Base-by-base conservation (phyloP, 2,113 vertebrate genomes). In the Chelonoidis abingdonii region DNA sequence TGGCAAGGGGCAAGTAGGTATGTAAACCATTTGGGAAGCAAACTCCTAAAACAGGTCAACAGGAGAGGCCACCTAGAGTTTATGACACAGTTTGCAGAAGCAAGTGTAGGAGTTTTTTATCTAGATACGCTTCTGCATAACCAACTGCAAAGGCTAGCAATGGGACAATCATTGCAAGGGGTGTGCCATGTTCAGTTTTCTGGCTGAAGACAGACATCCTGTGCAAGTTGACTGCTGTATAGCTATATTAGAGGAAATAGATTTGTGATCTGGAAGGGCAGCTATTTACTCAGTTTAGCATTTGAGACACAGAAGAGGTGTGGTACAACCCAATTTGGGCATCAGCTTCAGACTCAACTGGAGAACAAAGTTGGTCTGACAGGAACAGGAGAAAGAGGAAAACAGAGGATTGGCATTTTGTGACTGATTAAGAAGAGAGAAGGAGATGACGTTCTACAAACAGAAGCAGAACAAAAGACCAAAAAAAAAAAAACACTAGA, bases 81-180 rank as follows among this genome's bases (percentile, higher is more conserved):
- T 49, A 69, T 76, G 25, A 9, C 10, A 10, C 49, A 76, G 21
- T 75, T 17, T 53, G 49, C 10, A 27, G 12, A 54, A 75, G 8
- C 7, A 69, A 41, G 52, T 53, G 38, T 29, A 53, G 1, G 5
- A 50, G 24, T 1, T 54, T 87, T 89, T 52, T 6, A 0, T 93
- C 72, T 53, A 2, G 62, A 31, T 44, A 47, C 44, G 80, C 10
- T 47, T 89, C 25, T 81, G 13, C 7, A 25, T 78, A 78, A 52
- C 54, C 49, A 62, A 0, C 0, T 5, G 35, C 1, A 83, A 0
- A 6, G 47, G 3, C 78, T 80, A 12, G 49, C 0, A 0, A 75
- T 87, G 81, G 47, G 41, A 13, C 9, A 90, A 38, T 75, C 1
- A 0, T 2, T 16, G 17, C 16, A 49, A 89, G 31, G 53, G 8